Conservation (phyloP, 2,888 invertebrate species). For the Lycia hirtaria region DNA sequence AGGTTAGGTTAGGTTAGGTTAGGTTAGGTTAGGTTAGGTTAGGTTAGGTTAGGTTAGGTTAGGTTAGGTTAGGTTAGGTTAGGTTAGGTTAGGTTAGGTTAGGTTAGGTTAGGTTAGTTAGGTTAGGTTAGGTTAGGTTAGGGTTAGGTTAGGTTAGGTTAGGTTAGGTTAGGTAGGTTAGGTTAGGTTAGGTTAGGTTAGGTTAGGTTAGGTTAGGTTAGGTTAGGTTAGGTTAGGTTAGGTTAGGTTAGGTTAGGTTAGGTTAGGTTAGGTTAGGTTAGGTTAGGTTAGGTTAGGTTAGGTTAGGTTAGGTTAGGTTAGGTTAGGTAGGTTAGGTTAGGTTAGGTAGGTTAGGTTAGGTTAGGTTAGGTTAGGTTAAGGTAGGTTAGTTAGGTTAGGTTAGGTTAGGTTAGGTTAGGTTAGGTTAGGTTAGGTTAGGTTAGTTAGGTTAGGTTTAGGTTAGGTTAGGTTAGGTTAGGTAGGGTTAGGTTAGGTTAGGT, state of each 20-base stretch:
- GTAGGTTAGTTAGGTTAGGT: constrained; percentile 1
- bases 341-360: constrained; percentile 1
- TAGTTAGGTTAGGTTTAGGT: not conserved
- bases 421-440: constrained; percentile 4
- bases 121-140: too few species aligned
- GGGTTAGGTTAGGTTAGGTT: too few species aligned
- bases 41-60: too few species aligned
- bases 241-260: constrained; percentile 4
- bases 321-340: constrained; percentile 1
- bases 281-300: constrained; percentile 2
- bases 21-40: too few species aligned
- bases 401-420: constrained; percentile 4
- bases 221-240: constrained; percentile 7
- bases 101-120: too few species aligned
- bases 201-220: constrained; percentile 16
- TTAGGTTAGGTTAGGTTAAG: constrained; percentile 5
- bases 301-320: constrained; percentile 1
- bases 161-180: too few species aligned
- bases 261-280: constrained; percentile 7
- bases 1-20: too few species aligned
- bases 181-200: constrained; percentile 13
- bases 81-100: too few species aligned
- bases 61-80: too few species aligned
- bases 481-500: constrained; percentile 23
- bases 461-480: constrained; percentile 28